Conservation (phyloP, 2,888 invertebrate genomes). For the Papilio gigon region DNA sequence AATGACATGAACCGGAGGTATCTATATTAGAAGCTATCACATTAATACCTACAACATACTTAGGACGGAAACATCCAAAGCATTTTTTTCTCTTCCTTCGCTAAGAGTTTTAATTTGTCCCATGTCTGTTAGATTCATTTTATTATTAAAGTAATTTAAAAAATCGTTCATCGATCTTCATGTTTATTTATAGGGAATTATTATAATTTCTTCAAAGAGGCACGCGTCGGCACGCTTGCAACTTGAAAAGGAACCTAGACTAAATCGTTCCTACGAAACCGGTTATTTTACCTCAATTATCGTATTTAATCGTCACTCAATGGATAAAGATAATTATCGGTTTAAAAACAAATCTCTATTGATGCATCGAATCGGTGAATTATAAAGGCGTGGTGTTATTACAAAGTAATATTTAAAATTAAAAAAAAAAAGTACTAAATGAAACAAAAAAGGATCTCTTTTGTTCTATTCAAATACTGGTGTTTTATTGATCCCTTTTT, state of each 20-base stretch:
- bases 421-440: not conserved
- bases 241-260: slow-evolving; percentile 4
- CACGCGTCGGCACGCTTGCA: slow-evolving; percentile 6
- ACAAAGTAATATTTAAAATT: slow-evolving; percentile 27
- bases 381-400: slow-evolving; percentile 39
- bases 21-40: too few relatives aligned
- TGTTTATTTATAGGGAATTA: not conserved
- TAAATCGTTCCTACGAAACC: not conserved
- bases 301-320: slow-evolving; percentile 38
- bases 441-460: not conserved
- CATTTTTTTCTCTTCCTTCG: too few relatives aligned
- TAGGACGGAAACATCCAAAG: too few relatives aligned
- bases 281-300: slow-evolving; percentile 42
- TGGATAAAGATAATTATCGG: slow-evolving; percentile 44
- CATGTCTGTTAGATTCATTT: too few relatives aligned
- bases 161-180: not conserved
- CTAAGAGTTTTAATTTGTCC: too few relatives aligned
- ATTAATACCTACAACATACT: too few relatives aligned
- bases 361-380: slow-evolving; percentile 45
- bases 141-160: too few relatives aligned
- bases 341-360: slow-evolving; percentile 40
- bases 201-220: slow-evolving; percentile 2
- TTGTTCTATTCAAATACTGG: slow-evolving; percentile 8
- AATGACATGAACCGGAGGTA: too few relatives aligned
- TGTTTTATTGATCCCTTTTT: slow-evolving; percentile 22